Evolutionary conservation across 1,140 invertebrate genomes (phyloP).

Genomic region (Drosophila bipectinata): DNA sequence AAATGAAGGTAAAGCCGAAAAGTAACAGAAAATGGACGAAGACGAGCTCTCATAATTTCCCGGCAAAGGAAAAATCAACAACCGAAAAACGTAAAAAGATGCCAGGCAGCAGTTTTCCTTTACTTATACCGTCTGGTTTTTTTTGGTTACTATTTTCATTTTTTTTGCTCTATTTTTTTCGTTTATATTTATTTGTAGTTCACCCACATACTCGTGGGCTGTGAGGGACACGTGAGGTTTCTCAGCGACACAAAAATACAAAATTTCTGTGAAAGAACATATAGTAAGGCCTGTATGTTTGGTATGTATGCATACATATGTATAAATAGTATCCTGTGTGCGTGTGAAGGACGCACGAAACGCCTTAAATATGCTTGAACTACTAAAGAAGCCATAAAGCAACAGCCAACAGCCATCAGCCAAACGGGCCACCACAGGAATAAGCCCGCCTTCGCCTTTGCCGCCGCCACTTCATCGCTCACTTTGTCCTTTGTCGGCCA

Average conservation of each 20-base stretch:
- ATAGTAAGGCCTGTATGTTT: conserved; percentile 5
- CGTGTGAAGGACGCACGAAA: conserved; percentile 57
- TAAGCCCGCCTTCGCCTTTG: conserved; percentile 30
- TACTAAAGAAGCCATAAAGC: conserved; percentile 75
- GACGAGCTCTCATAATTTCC: conserved; percentile 41
- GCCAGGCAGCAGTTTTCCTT: conserved; percentile 62
- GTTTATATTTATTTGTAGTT: conserved; percentile 18
- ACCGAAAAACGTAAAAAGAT: conserved; percentile 67
- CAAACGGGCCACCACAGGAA: conserved; percentile 52
- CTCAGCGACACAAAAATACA: conserved; percentile 52
- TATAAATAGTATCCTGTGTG: conserved; percentile 27
- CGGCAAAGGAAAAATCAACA: conserved; percentile 57
- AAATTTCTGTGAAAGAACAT: conserved; percentile 12
- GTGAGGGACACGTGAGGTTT: conserved; percentile 60
- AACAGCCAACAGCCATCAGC: conserved; percentile 50
- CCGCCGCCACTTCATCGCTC: conserved; percentile 30
- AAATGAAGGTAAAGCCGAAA: conserved; percentile 12
- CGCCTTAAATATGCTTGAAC: conserved; percentile 73
- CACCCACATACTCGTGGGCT: conserved; percentile 43
- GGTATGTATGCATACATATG: background rate
- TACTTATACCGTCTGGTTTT: conserved; percentile 41
- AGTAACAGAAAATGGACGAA: conserved; percentile 35
- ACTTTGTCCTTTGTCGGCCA: conserved; percentile 5
- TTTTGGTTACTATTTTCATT: conserved; percentile 39
- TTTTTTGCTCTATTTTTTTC: conserved; percentile 27